Conservation (phyloP, 2,888 invertebrate genomes). For the Spicauda simplicius region DNA sequence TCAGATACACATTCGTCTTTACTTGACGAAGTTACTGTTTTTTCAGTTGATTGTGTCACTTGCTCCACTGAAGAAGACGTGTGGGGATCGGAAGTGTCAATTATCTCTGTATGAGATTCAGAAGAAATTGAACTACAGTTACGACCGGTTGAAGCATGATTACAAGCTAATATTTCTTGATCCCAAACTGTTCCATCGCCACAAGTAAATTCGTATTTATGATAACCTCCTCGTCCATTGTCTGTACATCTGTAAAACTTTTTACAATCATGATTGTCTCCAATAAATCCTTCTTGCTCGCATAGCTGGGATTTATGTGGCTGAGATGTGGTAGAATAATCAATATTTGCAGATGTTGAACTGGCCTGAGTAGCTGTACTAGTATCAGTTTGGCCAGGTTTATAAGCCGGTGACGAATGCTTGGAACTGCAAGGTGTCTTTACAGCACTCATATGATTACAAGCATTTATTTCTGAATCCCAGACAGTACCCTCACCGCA, state of each 20-base stretch:
- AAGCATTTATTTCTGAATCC: constrained; percentile 82
- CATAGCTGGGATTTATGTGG: constrained; percentile 57
- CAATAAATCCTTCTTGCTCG: constrained; percentile 87
- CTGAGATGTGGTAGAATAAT: constrained; percentile 13
- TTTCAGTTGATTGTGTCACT: constrained; percentile 24
- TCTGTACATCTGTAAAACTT: constrained; percentile 92
- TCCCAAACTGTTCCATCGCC: constrained; percentile 92
- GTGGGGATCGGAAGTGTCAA: neutral
- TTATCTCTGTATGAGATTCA: constrained; percentile 5
- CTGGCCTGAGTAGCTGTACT: neutral
- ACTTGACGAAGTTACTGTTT: constrained; percentile 17
- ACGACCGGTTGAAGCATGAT: constrained; percentile 69
- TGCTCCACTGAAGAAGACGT: constrained; percentile 4
- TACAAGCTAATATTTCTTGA: constrained; percentile 87
- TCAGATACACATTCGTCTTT: constrained; percentile 40
- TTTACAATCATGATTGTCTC: constrained; percentile 87
- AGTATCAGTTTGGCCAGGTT: neutral
- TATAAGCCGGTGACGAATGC: neutral
- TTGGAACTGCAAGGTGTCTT: constrained; percentile 28
- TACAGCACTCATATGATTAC: constrained; percentile 70
- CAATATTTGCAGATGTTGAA: constrained; percentile 8
- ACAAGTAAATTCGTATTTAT: constrained; percentile 89
- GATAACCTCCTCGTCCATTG: constrained; percentile 84
- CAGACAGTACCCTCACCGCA: constrained; percentile 88
- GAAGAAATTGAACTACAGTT: neutral